Evolutionary conservation across 2,888 invertebrate species (phyloP).

Genomic region (Dasypogon diadema): DNA sequence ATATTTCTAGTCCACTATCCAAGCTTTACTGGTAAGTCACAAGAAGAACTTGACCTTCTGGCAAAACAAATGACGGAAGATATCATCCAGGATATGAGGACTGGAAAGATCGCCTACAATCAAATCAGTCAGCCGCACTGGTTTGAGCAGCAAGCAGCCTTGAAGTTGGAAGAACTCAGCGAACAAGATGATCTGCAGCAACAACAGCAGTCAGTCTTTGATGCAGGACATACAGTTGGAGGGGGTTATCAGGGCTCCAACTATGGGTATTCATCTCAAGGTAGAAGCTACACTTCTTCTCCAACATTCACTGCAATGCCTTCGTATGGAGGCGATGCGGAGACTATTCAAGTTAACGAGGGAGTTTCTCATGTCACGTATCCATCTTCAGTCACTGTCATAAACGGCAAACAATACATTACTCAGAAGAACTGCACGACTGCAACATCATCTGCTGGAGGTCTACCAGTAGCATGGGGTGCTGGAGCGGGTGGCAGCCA

Average conservation of each 20-base stretch:
- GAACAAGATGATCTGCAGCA: slow-evolving; percentile 56
- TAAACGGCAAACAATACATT: slow-evolving; percentile 65
- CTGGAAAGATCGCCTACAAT: slow-evolving; percentile 61
- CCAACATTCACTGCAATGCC: slow-evolving; percentile 7
- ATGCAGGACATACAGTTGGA: slow-evolving; percentile 35
- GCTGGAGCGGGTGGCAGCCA: neutral
- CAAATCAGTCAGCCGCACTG: slow-evolving; percentile 64
- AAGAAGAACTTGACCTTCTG: slow-evolving; percentile 59
- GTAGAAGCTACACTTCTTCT: neutral
- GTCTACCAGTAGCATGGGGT: slow-evolving; percentile 54
- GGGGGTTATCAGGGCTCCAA: neutral
- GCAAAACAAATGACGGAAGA: slow-evolving; percentile 61
- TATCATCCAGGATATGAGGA: slow-evolving; percentile 64
- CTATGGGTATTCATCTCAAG: neutral
- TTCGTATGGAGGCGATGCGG: slow-evolving; percentile 51
- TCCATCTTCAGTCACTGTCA: slow-evolving; percentile 65
- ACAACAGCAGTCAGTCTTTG: slow-evolving; percentile 59
- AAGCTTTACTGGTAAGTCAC: slow-evolving; percentile 62
- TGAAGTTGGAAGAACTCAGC: slow-evolving; percentile 60
- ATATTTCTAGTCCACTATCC: slow-evolving; percentile 61
- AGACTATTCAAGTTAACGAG: slow-evolving; percentile 63
- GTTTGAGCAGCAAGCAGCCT: slow-evolving; percentile 65
- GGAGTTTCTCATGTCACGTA: slow-evolving; percentile 64
- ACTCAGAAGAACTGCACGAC: slow-evolving; percentile 66
- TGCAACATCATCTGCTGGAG: slow-evolving; percentile 59